These are phyloP conservation scores for Pelochelys cantorii DNA, from an alignment of 2,797 vertebrate species.

Conservation along the genomic window DNA sequence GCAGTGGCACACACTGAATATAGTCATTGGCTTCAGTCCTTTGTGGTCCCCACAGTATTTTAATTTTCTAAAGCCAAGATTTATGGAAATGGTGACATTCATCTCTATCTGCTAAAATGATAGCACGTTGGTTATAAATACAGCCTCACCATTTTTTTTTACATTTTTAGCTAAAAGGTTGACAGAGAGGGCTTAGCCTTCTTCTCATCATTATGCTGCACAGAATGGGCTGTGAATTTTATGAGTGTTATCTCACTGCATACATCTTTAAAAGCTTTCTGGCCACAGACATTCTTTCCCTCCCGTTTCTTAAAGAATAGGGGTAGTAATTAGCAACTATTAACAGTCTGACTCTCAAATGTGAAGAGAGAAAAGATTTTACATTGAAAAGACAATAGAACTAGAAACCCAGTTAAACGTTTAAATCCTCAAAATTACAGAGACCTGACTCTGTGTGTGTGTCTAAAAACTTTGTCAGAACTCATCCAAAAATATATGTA, in stretches of 20 bases:
- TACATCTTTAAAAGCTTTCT: slow-evolving; percentile 42
- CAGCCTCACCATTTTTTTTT: slow-evolving; percentile 7
- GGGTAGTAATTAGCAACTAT: slow-evolving; percentile 52
- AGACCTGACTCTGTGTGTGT: slow-evolving; percentile 4
- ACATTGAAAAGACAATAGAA: slow-evolving; percentile 52
- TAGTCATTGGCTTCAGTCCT: slow-evolving; percentile 38
- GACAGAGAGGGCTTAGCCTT: slow-evolving; percentile 47
- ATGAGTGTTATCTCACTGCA: slow-evolving; percentile 15
- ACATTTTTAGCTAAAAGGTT: slow-evolving; percentile 39
- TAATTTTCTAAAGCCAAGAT: slow-evolving; percentile 66
- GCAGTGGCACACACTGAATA: slow-evolving; percentile 36
- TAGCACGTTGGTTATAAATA: slow-evolving; percentile 35
- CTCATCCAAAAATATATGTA: neutral
- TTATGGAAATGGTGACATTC: slow-evolving; percentile 70
- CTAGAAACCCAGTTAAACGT: slow-evolving; percentile 51
- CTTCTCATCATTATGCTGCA: slow-evolving; percentile 45
- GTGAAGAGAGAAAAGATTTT: slow-evolving; percentile 16
- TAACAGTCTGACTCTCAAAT: slow-evolving; percentile 26
- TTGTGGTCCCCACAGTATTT: slow-evolving; percentile 40
- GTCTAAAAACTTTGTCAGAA: neutral
- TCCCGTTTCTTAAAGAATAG: slow-evolving; percentile 42
- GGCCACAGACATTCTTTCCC: slow-evolving; percentile 43
- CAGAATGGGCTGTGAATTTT: slow-evolving; percentile 26
- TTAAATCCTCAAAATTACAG: slow-evolving; percentile 36
- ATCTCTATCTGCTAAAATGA: slow-evolving; percentile 35